Percentiles rank a stretch among this genome's conserved stretches.
Conservation (phyloP, 2,888 invertebrate species). For the Bombyx huttoni region DNA sequence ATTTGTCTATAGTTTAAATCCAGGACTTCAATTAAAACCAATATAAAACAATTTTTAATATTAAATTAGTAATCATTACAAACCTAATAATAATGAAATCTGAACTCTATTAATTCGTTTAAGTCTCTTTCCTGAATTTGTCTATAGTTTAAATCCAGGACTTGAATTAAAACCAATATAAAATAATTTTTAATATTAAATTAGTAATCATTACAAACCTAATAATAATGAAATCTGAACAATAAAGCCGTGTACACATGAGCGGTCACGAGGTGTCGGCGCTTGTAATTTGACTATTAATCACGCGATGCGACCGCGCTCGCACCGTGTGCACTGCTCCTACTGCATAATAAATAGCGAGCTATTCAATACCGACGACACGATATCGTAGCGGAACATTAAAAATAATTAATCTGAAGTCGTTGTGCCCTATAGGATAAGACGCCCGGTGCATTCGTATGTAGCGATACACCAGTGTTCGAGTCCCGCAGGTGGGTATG, state of each 20-base stretch:
- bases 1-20: too few relatives aligned
- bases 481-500: too few relatives aligned
- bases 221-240: not conserved
- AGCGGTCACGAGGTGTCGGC: slow-evolving; percentile 25
- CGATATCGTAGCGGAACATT: not conserved
- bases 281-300: slow-evolving; percentile 52
- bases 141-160: too few relatives aligned
- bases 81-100: not conserved
- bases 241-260: slow-evolving; percentile 22
- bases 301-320: slow-evolving; percentile 32
- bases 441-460: not conserved
- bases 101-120: too few relatives aligned
- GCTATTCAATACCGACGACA: slow-evolving; percentile 6
- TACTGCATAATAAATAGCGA: slow-evolving; percentile 47
- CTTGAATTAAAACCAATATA: too few relatives aligned
- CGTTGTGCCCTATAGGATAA: not conserved
- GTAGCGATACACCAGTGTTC: too few relatives aligned
- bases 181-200: too few relatives aligned
- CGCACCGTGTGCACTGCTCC: slow-evolving; percentile 41
- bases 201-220: not conserved
- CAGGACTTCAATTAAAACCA: too few relatives aligned
- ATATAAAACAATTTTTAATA: too few relatives aligned
- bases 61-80: not conserved
- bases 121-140: too few relatives aligned
- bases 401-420: not conserved